A percentile compares a stretch with the other conserved stretches of the same genome.
Conservation (phyloP, 2,113 vertebrate species). For the Pterocles gutturalis region DNA sequence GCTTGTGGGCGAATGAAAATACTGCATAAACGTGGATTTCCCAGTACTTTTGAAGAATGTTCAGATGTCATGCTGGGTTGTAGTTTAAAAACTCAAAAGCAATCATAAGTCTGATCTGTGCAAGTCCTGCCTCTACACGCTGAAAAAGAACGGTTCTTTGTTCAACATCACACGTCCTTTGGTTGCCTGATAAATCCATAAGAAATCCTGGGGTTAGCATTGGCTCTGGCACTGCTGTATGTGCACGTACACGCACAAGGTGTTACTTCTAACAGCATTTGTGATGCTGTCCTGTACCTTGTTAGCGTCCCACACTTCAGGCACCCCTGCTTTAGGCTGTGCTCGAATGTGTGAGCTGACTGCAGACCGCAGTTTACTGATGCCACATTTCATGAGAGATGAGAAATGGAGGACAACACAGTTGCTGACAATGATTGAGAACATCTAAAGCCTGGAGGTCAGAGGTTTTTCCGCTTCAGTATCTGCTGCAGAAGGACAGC, state of each 20-base stretch:
- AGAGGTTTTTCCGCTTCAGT: neutral
- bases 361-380: neutral
- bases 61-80: neutral
- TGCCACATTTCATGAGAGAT: neutral
- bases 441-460: neutral
- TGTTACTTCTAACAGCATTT: neutral
- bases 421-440: neutral
- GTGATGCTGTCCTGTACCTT: neutral
- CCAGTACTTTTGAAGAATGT: neutral
- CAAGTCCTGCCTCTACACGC: neutral
- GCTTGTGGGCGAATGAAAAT: neutral
- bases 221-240: neutral
- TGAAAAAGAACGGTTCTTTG: neutral
- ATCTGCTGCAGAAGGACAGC: neutral
- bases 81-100: neutral
- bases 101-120: neutral
- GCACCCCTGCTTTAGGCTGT: neutral
- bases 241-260: fast-evolving
- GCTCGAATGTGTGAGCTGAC: neutral
- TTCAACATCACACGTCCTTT: neutral
- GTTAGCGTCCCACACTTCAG: fast-evolving
- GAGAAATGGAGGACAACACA: neutral
- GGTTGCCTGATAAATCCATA: neutral
- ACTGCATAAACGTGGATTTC: neutral
- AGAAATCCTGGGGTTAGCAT: fast-evolving